Evolutionary conservation across 2,113 vertebrate genomes (phyloP).

Genomic region (Emydocephalus ijimae): DNA sequence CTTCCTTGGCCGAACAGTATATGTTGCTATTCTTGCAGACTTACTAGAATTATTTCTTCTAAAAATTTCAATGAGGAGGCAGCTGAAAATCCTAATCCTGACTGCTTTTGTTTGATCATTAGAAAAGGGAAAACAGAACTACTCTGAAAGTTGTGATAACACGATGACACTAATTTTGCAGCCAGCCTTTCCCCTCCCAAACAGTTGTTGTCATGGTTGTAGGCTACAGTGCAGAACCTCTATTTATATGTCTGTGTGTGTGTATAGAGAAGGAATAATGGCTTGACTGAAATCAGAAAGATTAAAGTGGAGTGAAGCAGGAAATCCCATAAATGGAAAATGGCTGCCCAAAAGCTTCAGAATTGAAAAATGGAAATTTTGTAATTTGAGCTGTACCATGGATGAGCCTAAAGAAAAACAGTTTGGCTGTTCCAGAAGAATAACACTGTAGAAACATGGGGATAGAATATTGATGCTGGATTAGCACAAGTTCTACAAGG

Average conservation of each 20-base stretch:
- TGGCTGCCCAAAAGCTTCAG: not conserved
- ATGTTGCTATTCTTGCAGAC: not conserved
- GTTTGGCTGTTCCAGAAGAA: not conserved
- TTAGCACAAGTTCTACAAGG: not conserved
- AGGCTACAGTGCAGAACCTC: not conserved
- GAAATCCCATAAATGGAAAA: not conserved
- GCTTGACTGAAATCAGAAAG: not conserved
- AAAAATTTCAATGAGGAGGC: not conserved
- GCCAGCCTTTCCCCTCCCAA: not conserved
- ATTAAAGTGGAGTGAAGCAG: not conserved
- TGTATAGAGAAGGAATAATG: not conserved
- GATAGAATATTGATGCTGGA: not conserved
- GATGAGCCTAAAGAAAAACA: not conserved
- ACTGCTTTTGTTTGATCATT: not conserved
- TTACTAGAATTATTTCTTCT: not conserved
- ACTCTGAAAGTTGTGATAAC: not conserved
- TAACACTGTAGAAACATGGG: not conserved
- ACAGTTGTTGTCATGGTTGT: not conserved
- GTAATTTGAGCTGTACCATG: not conserved
- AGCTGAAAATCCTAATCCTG: not conserved
- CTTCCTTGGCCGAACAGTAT: not conserved
- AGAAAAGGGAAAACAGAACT: not conserved
- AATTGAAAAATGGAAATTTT: not conserved
- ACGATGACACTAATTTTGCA: not conserved
- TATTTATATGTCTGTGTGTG: not conserved